Evolutionary conservation across 2,797 vertebrate genomes (phyloP).

Genomic region (Heterohyrax brucei): DNA sequence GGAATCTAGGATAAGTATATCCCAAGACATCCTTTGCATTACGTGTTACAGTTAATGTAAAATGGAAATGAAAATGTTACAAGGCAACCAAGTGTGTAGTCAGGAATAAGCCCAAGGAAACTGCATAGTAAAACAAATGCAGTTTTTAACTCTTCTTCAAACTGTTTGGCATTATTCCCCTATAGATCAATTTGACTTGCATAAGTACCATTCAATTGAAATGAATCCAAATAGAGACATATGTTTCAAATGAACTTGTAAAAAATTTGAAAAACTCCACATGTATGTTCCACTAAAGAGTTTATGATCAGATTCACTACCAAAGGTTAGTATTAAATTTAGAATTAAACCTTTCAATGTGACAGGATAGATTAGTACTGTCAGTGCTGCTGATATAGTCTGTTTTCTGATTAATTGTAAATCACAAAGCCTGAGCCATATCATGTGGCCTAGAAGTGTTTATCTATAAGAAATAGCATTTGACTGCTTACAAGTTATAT

Average conservation of each 20-base stretch:
- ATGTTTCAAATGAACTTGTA: slow-evolving; percentile 24
- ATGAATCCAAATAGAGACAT: slow-evolving; percentile 27
- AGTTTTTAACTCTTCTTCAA: slow-evolving; percentile 34
- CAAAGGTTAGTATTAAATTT: slow-evolving; percentile 25
- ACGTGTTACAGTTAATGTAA: not conserved
- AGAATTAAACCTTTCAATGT: not conserved
- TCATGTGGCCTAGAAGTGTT: not conserved
- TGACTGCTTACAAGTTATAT: slow-evolving; percentile 33
- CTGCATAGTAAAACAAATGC: not conserved
- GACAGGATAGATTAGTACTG: not conserved
- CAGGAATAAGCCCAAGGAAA: not conserved
- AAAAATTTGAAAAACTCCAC: slow-evolving; percentile 7
- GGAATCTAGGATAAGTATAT: not conserved
- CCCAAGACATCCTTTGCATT: not conserved
- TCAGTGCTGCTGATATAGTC: not conserved
- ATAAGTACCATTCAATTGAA: slow-evolving; percentile 4
- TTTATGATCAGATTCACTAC: not conserved
- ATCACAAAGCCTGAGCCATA: not conserved
- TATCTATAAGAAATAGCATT: slow-evolving; percentile 34
- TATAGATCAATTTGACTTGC: not conserved
- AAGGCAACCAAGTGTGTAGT: not conserved
- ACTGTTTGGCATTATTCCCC: slow-evolving; percentile 3
- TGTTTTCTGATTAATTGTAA: slow-evolving; percentile 66
- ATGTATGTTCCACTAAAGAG: not conserved
- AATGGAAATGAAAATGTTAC: not conserved